Percentiles rank a stretch among this genome's conserved stretches.
Conservation (phyloP, 1,140 invertebrate genomes). For the Drosophila orena region DNA sequence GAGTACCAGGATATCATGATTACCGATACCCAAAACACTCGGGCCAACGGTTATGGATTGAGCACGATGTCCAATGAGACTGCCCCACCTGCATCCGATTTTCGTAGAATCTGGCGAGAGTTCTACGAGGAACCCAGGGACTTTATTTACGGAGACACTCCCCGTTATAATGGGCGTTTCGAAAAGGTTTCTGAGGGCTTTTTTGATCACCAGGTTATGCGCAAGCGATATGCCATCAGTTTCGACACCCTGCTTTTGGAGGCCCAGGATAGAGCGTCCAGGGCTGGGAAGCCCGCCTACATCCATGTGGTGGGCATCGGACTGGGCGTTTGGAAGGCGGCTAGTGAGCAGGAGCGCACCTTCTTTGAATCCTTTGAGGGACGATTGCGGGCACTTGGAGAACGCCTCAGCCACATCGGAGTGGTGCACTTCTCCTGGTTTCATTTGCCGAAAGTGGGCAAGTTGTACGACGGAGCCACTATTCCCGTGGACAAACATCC, state of each 20-base stretch:
- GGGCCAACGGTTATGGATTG: constrained; percentile 84
- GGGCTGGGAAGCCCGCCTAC: constrained; percentile 57
- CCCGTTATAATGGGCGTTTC: constrained; percentile 37
- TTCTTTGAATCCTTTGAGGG: constrained; percentile 75
- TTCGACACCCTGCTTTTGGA: constrained; percentile 75
- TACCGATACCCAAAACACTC: constrained; percentile 85
- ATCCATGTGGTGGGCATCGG: constrained; percentile 77
- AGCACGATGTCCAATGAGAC: not conserved
- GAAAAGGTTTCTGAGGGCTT: not conserved
- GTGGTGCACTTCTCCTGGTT: constrained; percentile 83
- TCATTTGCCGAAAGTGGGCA: constrained; percentile 22
- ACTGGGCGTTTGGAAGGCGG: constrained; percentile 67
- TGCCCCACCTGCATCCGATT: constrained; percentile 17
- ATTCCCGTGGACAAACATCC: constrained; percentile 53
- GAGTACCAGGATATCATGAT: constrained; percentile 87
- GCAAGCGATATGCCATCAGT: constrained; percentile 69
- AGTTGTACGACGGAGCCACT: constrained; percentile 48
- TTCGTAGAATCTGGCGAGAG: constrained; percentile 66
- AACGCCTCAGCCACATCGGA: constrained; percentile 55
- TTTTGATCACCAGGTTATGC: constrained; percentile 72
- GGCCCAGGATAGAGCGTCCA: constrained; percentile 42
- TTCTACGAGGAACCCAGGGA: constrained; percentile 71
- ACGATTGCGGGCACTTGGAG: constrained; percentile 57
- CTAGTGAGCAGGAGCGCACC: constrained; percentile 48
- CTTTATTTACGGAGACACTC: constrained; percentile 30